Evolutionary conservation across 2,888 invertebrate species (phyloP), one percentile per base, ranked within the genome.

Genomic region (Stomorhina lunata): DNA sequence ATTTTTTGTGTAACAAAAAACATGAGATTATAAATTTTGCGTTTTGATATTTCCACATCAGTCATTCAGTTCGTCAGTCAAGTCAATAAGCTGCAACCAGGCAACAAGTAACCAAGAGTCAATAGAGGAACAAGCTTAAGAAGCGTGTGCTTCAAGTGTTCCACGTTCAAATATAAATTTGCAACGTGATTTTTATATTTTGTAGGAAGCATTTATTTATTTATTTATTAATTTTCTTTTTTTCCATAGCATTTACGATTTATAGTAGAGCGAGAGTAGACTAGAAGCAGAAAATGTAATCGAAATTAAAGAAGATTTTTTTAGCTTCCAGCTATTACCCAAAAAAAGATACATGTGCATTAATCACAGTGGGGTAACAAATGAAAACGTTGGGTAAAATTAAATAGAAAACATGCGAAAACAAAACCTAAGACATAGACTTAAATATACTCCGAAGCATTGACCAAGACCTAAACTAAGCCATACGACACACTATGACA

Each of bases 1-100:
- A 63, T 12, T 59, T 68, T 20, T 59, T 59, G 37, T 34, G 25
- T 50, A 77, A 77, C 84, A 85, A 84, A 84, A 85, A 84, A 84
- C 85, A 85, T 84, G 81, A 78, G 83, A 79, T 85, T 84, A 85
- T 81, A 83, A 77, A 65, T 32, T 53, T 81, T 68, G 79, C 53
- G 53, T 61, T 61, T 48, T 45, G 43, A 76, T 77, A 72, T 82
- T 77, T 80, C 80, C 61, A 81, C 75, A 82, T 80, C 59, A 66
- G 45, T 66, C n/a, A n/a, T n/a, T n/a, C n/a, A n/a, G n/a, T n/a
- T n/a, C n/a, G n/a, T n/a, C n/a, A n/a, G n/a, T n/a, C n/a, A n/a
- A n/a, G n/a, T n/a, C n/a, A n/a, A n/a, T 20, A 17, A 27, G 63
- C 22, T 63, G 55, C 34, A 17, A 34, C 4, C 20, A 61, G 37